Evolutionary conservation across 2,888 invertebrate genomes (phyloP).

Genomic region (Tanytarsus gracilentus): DNA sequence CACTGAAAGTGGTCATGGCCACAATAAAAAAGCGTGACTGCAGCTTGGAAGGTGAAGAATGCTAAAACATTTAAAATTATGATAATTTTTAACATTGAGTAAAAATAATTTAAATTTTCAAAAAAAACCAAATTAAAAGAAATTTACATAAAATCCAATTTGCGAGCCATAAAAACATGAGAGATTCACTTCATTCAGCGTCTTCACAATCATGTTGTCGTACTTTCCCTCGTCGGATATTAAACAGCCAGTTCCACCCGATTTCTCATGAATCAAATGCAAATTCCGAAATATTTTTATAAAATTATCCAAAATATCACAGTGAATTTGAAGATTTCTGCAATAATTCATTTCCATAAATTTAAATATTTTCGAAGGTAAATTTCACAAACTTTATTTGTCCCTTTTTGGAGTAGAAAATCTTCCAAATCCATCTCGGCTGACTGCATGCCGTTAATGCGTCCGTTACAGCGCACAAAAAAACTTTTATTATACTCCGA

Average conservation of each 20-base stretch:
- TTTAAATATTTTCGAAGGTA: neutral
- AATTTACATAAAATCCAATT: conserved; percentile 63
- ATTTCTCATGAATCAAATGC: conserved; percentile 57
- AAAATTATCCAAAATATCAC: conserved; percentile 61
- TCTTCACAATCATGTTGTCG: neutral
- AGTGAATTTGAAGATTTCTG: conserved; percentile 70
- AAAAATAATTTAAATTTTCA: neutral
- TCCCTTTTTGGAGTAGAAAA: neutral
- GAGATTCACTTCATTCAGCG: conserved; percentile 53
- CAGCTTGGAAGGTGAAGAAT: too few relatives aligned
- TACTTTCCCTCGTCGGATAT: conserved; percentile 41
- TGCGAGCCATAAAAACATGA: conserved; percentile 83
- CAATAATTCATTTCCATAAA: neutral
- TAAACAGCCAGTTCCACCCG: conserved; percentile 51
- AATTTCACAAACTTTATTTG: neutral
- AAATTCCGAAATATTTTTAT: conserved; percentile 59
- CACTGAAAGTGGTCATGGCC: too few relatives aligned
- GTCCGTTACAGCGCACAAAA: conserved; percentile 54
- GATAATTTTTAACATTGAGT: too few relatives aligned
- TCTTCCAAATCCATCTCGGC: neutral
- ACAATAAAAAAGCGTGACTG: too few relatives aligned
- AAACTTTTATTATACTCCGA: conserved; percentile 73
- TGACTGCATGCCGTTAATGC: neutral
- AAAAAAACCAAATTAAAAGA: too few relatives aligned
- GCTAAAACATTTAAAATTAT: too few relatives aligned